Conservation (phyloP, 2,888 invertebrate genomes). For the Cheilosia soror region DNA sequence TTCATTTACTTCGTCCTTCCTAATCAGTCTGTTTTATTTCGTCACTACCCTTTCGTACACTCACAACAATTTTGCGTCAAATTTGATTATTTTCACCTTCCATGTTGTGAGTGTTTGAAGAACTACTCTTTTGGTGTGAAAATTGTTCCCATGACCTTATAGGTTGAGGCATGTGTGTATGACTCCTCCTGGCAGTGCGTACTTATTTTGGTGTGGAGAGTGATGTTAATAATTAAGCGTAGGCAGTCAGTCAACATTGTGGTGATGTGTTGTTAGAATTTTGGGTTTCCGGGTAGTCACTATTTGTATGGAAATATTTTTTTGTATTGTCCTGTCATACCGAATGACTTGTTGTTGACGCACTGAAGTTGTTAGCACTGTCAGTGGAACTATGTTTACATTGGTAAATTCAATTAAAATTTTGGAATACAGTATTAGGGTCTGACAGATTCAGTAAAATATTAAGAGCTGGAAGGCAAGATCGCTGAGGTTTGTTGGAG, state of each 20-base stretch:
- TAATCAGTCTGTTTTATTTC: slow-evolving; percentile 24
- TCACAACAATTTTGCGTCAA: slow-evolving; percentile 35
- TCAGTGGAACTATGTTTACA: too few relatives aligned
- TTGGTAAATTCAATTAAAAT: too few relatives aligned
- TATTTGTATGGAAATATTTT: too few relatives aligned
- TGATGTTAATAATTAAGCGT: slow-evolving; percentile 34
- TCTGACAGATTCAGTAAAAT: too few relatives aligned
- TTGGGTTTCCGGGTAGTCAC: neutral
- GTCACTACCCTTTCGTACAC: neutral
- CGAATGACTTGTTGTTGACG: too few relatives aligned
- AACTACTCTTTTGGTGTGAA: slow-evolving; percentile 1
- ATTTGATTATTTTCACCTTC: slow-evolving; percentile 39
- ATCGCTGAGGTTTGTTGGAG: too few relatives aligned
- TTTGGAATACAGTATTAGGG: too few relatives aligned
- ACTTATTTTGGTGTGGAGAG: slow-evolving; percentile 18
- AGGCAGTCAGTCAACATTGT: slow-evolving; percentile 30
- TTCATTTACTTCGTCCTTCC: slow-evolving; percentile 47
- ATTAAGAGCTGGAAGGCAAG: too few relatives aligned
- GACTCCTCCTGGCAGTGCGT: neutral
- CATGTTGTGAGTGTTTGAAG: too few relatives aligned
- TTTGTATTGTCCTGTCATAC: too few relatives aligned
- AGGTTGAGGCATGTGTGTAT: neutral
- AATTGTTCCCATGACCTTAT: neutral
- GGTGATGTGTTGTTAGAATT: slow-evolving; percentile 4
- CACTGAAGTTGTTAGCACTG: too few relatives aligned